Conservation (phyloP, 2,797 vertebrate genomes). For the Oophaga sylvatica region DNA sequence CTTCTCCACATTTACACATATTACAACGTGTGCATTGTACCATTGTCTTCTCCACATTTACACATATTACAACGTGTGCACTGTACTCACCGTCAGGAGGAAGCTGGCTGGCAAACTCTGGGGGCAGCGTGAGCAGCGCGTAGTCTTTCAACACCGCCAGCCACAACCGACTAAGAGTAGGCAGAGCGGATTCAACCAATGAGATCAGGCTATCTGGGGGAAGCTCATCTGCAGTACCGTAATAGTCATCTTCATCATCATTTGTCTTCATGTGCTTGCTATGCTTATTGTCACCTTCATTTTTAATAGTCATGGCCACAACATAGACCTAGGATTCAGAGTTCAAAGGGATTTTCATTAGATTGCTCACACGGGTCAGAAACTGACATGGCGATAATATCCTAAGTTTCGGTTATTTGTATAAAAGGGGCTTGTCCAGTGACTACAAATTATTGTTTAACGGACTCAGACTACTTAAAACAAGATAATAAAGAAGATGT, state of each 20-base stretch:
- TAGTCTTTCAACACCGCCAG: slow-evolving; percentile 93
- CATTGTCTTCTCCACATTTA: neutral
- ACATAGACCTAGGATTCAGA: slow-evolving; percentile 86
- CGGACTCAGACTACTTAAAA: too few relatives aligned
- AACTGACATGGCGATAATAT: too few relatives aligned
- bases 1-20: neutral
- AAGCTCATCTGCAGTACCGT: slow-evolving; percentile 80
- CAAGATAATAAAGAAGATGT: too few relatives aligned
- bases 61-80: neutral
- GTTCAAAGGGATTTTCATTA: too few relatives aligned
- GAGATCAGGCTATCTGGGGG: slow-evolving; percentile 96
- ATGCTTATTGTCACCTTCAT: slow-evolving; percentile 89
- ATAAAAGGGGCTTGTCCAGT: too few relatives aligned
- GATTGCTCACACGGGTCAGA: too few relatives aligned
- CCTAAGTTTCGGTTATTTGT: neutral
- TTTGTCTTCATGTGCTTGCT: slow-evolving; percentile 72
- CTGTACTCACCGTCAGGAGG: slow-evolving; percentile 87
- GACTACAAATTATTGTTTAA: too few relatives aligned
- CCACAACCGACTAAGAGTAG: slow-evolving; percentile 92
- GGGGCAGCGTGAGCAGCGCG: slow-evolving; percentile 91
- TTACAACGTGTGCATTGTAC: neutral
- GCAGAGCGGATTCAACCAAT: slow-evolving; percentile 92
- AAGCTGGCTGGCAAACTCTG: slow-evolving; percentile 97
- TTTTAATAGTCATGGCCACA: slow-evolving; percentile 97
- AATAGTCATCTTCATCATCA: slow-evolving; percentile 86